Conservation (phyloP, 2,113 vertebrate genomes). For the Euleptes europaea region DNA sequence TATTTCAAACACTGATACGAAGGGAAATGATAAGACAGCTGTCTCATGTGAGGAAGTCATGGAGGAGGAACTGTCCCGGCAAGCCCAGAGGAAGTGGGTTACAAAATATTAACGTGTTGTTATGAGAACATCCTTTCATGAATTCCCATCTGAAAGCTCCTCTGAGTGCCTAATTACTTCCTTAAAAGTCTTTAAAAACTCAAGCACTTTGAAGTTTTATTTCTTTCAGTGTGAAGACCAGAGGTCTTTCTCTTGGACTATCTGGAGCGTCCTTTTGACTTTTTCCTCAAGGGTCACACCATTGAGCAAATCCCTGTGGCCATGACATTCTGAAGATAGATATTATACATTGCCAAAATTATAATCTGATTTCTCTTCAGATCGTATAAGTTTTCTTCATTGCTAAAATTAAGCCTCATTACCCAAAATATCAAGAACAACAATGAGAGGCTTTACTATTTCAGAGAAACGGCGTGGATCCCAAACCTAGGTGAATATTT, state of each 20-base stretch:
- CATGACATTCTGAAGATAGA: fast-evolving
- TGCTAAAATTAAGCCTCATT: not conserved
- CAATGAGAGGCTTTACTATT: fast-evolving
- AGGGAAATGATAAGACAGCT: not conserved
- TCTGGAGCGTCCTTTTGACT: not conserved
- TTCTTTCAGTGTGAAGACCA: not conserved
- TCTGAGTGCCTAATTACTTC: not conserved
- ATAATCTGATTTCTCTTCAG: no score
- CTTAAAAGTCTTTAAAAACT: not conserved
- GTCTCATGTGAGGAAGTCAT: not conserved
- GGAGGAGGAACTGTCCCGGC: not conserved
- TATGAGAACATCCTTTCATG: not conserved
- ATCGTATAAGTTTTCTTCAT: not conserved
- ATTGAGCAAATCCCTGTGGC: not conserved
- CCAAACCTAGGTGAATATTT: not conserved
- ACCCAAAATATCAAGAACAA: not conserved
- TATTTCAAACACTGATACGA: not conserved
- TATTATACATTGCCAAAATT: not conserved
- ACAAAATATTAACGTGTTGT: not conserved
- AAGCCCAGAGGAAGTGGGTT: not conserved
- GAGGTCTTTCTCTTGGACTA: not conserved
- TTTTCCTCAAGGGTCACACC: not conserved
- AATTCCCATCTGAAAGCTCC: not conserved
- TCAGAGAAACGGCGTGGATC: not conserved
- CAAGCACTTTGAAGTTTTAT: not conserved